Conservation (phyloP, 2,113 vertebrate genomes). For the Nannobrachium achirus region DNA sequence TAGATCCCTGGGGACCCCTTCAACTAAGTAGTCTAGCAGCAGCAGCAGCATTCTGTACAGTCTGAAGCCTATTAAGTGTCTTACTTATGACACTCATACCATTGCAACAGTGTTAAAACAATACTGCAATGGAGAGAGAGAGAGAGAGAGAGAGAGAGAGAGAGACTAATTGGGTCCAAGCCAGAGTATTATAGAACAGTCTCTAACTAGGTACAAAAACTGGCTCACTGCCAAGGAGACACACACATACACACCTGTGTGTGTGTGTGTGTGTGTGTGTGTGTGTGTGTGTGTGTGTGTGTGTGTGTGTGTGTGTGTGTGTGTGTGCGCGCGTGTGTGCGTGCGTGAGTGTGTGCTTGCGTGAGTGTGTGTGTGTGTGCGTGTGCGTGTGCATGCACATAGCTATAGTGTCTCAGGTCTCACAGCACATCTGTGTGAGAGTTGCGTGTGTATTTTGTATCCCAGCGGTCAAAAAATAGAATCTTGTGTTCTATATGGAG, state of each 20-base stretch:
- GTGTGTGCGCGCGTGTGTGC: neutral
- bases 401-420: too few species aligned
- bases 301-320: neutral
- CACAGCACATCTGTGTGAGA: neutral
- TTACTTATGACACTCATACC: too few species aligned
- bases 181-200: conserved; percentile 44
- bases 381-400: too few species aligned
- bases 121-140: neutral
- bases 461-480: neutral
- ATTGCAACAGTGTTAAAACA: too few species aligned
- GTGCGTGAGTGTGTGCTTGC: too few species aligned
- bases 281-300: conserved; percentile 10
- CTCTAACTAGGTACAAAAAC: conserved; percentile 56
- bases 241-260: conserved; percentile 20
- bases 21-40: too few species aligned
- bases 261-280: neutral
- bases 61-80: too few species aligned
- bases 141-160: conserved; percentile 18
- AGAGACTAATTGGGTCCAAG: conserved; percentile 54
- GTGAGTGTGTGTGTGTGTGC: too few species aligned
- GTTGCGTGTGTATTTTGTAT: neutral
- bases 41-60: too few species aligned
- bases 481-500: neutral
- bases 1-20: too few species aligned
- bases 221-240: conserved; percentile 52